Conservation (phyloP, 2,888 invertebrate species). For the Chrysolina americana region DNA sequence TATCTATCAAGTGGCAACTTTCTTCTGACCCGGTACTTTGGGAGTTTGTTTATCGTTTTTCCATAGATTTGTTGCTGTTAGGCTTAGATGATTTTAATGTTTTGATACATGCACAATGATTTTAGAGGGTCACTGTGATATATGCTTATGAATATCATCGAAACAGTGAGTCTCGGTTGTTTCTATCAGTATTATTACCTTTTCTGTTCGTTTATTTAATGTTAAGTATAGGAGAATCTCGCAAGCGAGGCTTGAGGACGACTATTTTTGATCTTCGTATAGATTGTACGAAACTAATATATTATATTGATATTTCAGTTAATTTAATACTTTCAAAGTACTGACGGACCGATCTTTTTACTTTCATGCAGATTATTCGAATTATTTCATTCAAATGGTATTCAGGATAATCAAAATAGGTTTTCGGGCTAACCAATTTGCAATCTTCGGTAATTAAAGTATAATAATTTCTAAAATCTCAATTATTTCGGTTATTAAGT, state of each 20-base stretch:
- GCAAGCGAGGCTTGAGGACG: neutral
- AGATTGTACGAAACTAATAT: neutral
- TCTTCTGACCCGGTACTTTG: neutral
- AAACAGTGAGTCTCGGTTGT: constrained; percentile 14
- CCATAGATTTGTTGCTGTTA: neutral
- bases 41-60: constrained; percentile 8
- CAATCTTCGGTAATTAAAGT: no score
- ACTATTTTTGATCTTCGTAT: neutral
- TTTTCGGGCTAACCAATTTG: no score
- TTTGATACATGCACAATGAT: constrained; percentile 7
- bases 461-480: no score
- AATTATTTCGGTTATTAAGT: no score
- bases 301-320: neutral
- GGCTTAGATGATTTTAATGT: constrained; percentile 8
- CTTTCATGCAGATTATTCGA: no score
- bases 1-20: neutral
- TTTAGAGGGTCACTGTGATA: constrained; percentile 20
- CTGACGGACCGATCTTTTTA: no score
- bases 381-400: no score
- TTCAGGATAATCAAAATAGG: no score
- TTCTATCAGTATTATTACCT: constrained; percentile 32
- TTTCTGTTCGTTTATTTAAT: constrained; percentile 3
- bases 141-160: constrained; percentile 9
- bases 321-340: no score
- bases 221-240: neutral